Percentiles rank a stretch among this genome's conserved stretches.
phyloP scores from a whole-genome alignment of 2,888 invertebrate genomes.

The Tuta absoluta region DNA sequence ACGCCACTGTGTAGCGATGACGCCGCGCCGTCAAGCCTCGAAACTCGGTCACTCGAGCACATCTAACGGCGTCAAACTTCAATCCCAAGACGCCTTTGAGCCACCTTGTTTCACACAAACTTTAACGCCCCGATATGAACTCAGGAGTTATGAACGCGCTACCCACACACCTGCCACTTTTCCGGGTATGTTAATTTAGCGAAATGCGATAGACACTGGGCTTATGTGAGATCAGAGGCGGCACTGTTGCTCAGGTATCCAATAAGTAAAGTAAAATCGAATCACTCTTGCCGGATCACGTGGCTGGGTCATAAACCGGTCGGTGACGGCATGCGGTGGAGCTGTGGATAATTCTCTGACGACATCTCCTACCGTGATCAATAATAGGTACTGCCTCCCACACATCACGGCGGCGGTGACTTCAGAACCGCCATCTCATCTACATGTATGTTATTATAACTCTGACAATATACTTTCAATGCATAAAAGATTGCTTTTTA shows the following conservation, averaged over 20 bases:
- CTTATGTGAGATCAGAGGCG: slow-evolving; percentile 32
- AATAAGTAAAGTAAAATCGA: slow-evolving; percentile 34
- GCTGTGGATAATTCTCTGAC: background rate
- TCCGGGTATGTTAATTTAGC: background rate
- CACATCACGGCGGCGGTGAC: background rate
- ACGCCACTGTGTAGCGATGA: slow-evolving; percentile 43
- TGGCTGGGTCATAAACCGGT: slow-evolving; percentile 33
- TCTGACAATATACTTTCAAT: slow-evolving; percentile 29
- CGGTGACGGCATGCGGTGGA: background rate
- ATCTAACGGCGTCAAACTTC: slow-evolving; percentile 45
- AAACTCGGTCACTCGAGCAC: slow-evolving; percentile 55
- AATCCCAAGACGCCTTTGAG: slow-evolving; percentile 39
- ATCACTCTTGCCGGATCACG: slow-evolving; percentile 35
- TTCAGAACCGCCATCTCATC: slow-evolving; percentile 23
- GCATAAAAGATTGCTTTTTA: slow-evolving; percentile 38
- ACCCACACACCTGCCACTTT: background rate
- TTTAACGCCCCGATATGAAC: background rate
- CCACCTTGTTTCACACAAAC: background rate
- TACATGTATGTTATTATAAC: slow-evolving; percentile 17
- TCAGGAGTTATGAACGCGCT: background rate
- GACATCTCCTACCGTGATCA: background rate
- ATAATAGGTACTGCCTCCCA: background rate
- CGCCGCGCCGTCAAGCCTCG: slow-evolving; percentile 39
- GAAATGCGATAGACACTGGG: slow-evolving; percentile 1
- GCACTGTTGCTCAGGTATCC: slow-evolving; percentile 26